phyloP scores from a whole-genome alignment of 2,797 vertebrate species.

The Clarias pachynema region DNA sequence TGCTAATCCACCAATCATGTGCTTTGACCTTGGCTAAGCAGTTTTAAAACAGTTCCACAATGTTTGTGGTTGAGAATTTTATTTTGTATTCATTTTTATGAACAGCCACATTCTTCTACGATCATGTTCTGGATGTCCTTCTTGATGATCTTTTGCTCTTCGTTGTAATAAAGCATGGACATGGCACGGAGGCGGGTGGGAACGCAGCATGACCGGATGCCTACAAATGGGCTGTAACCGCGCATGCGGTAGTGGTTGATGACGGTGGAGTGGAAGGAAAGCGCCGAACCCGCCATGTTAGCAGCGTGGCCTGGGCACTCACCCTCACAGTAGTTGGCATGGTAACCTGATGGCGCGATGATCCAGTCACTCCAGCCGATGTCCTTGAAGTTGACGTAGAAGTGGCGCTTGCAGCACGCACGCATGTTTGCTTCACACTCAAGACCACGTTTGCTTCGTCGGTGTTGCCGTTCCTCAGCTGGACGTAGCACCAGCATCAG shows the following conservation, averaged over 20 bases:
- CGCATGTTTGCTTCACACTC: constrained; percentile 87
- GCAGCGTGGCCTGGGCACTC: constrained; percentile 88
- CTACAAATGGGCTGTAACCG: constrained; percentile 85
- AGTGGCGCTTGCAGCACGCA: constrained; percentile 87
- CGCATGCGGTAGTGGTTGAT: constrained; percentile 89
- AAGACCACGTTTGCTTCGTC: constrained; percentile 79
- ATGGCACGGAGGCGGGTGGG: constrained; percentile 87
- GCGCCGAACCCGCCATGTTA: constrained; percentile 81
- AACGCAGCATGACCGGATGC: constrained; percentile 88
- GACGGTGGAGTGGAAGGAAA: constrained; percentile 88
- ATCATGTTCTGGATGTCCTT: constrained; percentile 92
- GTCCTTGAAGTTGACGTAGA: constrained; percentile 88
- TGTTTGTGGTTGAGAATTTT: not conserved
- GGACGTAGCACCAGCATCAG: constrained; percentile 85
- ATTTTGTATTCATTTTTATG: constrained; percentile 64
- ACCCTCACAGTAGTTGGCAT: constrained; percentile 88
- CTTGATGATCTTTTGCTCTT: constrained; percentile 88
- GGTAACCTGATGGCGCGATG: constrained; percentile 91
- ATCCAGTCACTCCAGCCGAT: constrained; percentile 99
- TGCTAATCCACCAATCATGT: constrained; percentile 42
- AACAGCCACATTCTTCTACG: constrained; percentile 88
- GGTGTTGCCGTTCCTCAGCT: constrained; percentile 80
- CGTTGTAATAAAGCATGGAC: constrained; percentile 89
- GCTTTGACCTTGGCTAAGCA: constrained; percentile 32
- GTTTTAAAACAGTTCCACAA: constrained; percentile 32